Evolutionary conservation across 2,113 vertebrate species (phyloP), one percentile per base, ranked within the genome.

Genomic region (Lampris megalopsis): DNA sequence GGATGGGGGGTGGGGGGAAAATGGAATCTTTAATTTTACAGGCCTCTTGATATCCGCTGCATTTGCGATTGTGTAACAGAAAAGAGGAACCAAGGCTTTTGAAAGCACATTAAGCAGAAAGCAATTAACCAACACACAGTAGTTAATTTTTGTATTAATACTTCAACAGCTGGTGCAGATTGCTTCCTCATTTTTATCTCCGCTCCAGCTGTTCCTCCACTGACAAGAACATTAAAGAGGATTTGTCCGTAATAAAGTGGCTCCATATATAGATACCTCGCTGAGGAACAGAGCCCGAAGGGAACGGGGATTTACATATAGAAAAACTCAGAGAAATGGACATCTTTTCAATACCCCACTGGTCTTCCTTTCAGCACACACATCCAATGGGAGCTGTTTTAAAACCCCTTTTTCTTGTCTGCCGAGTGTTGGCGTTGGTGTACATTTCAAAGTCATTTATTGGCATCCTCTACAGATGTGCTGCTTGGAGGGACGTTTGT

Each of bases 31-130:
- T 92, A 86, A 92, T 93, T 94, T 93, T 88, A 92, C 90, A 91
- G 89, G 86, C 83, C 89, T 93, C 88, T 86, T 87, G 90, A 92
- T 91, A 92, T 91, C 86, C 42, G 57, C 82, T 77, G 73, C 81
- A 82, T 87, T 87, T 79, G 75, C 61, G 80, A 89, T 91, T 92
- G 92, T 89, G 87, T 86, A 91, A 92, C 89, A 89, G 90, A 92
- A 93, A 92, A 85, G 86, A 85, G 87, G 88, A 93, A 91, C 89
- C 87, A 79, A 86, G 87, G 90, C 92, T 93, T 92, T 94, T 90
- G 90, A 92, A 91, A 93, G 90, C 91, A 94, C 92, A 93, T 94
- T 94, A 94, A 92, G 87, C 90, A 93, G 92, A 92, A 94, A 94
- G 93, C 92, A 92, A 94, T 95, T 94, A 93, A 92, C 88, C 88